Conservation (phyloP, 2,797 vertebrate species). For the Mus minutoides region DNA sequence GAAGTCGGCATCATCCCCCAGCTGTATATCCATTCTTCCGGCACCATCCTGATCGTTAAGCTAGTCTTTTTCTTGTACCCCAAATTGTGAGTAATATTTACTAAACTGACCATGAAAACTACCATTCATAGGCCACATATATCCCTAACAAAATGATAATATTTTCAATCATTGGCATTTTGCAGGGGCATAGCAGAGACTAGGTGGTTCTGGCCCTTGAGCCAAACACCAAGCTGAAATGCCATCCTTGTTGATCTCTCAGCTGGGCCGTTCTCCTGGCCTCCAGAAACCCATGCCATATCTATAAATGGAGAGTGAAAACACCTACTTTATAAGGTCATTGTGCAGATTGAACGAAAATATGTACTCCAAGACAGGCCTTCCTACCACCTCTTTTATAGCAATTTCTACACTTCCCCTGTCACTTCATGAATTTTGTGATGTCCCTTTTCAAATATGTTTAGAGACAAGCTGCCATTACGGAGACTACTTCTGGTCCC, state of each 20-base stretch:
- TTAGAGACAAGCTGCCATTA: background rate
- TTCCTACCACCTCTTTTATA: background rate
- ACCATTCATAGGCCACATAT: background rate
- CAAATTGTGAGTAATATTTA: slow-evolving; percentile 42
- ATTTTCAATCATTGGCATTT: too few relatives aligned
- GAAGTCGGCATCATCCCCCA: slow-evolving; percentile 56
- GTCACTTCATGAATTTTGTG: background rate
- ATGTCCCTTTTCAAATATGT: background rate
- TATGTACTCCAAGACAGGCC: background rate
- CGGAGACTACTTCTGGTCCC: background rate
- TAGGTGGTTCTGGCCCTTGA: background rate
- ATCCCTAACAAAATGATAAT: background rate
- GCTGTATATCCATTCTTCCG: slow-evolving; percentile 34
- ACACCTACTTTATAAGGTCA: background rate
- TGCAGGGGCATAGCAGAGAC: too few relatives aligned
- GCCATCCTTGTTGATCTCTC: slow-evolving; percentile 4
- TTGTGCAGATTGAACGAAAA: slow-evolving; percentile 1
- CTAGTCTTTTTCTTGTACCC: slow-evolving; percentile 53
- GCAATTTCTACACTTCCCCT: background rate
- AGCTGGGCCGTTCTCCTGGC: background rate
- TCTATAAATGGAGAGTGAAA: slow-evolving; percentile 48
- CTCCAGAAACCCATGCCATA: background rate
- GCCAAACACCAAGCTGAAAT: background rate
- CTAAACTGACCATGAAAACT: background rate
- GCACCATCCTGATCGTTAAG: background rate